Base-by-base conservation (phyloP, 92 coral and sea anemone genomes). In the Zoanthus sansibaricus region DNA sequence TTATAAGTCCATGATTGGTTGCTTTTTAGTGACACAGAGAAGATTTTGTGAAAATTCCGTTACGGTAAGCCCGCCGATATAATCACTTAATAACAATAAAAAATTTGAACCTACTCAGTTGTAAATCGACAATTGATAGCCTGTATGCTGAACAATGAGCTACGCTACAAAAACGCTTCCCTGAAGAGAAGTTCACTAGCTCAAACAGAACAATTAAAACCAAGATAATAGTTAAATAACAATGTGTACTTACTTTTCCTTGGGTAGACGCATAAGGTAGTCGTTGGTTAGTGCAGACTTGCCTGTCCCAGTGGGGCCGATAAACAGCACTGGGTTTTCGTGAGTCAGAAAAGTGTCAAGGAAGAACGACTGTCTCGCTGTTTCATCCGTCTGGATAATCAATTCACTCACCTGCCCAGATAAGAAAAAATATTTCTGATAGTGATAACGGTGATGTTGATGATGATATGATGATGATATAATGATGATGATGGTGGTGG, bases 221-320 rank as follows among this genome's bases (percentile, higher is more conserved):
- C 2, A 56, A 56, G 14, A 56, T 10, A 4, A 10, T 4, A 13
- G 66, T 25, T 5, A 10, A 69, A 12, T 12, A 25, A 14, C 74
- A 30, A 8, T 25, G 15, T 12, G 5, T 30, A 69, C 98, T 77
- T 84, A 97, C 99, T 92, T 95, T 78, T 97, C 98, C 76, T 62
- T 95, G 31, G 99, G 99, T 86, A 97, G 78, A 45, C 95, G 89
- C 7, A 97, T 90, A 6, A 97, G 87, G 84, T 91, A 92, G 84
- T 89, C 93, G 83, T 97, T 97, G 62, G 99, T 95, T 62, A 97
- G 96, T 45, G 99, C 98, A 0, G 99, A 97, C 72, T 97, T 97
- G 10, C 99, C 99, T n/a, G 99, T 97, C 21, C 99, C 99, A 9
- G 99, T 97, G 8, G 99, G 99, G 9, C 99, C 99, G 64, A 97